Percentiles rank a stretch among this genome's conserved stretches.
Evolutionary conservation across 1,140 invertebrate species (phyloP).

Genomic region (Glomeris maerens): DNA sequence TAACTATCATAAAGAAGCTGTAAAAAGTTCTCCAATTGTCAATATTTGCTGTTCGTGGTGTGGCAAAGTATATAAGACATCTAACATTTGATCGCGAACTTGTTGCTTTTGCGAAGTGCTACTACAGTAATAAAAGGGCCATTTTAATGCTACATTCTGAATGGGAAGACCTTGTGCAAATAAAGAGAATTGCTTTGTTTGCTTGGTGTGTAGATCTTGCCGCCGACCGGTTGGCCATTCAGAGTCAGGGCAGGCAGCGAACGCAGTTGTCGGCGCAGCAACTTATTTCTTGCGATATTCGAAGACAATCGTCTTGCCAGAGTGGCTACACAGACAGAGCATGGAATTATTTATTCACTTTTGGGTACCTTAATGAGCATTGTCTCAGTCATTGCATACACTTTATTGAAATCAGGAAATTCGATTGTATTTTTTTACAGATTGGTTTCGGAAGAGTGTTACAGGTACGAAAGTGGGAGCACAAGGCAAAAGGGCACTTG

Average conservation of each 20-base stretch:
- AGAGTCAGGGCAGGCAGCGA: slow-evolving; percentile 57
- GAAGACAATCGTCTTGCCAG: slow-evolving; percentile 58
- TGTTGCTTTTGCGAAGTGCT: not conserved
- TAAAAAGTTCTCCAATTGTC: no score
- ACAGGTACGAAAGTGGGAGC: slow-evolving; percentile 38
- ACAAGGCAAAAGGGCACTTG: slow-evolving; percentile 36
- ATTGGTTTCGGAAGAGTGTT: slow-evolving; percentile 33
- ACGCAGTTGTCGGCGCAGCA: slow-evolving; percentile 64
- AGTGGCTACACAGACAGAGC: slow-evolving; percentile 79
- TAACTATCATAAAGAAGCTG: no score
- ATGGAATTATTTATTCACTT: slow-evolving; percentile 70
- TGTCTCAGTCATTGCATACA: not conserved
- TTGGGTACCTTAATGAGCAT: slow-evolving; percentile 44
- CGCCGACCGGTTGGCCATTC: slow-evolving; percentile 47
- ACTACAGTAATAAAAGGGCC: not conserved
- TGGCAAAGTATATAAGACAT: no score
- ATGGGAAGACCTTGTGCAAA: not conserved
- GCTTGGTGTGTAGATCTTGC: slow-evolving; percentile 25
- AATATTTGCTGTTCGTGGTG: not conserved
- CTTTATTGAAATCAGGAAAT: not conserved
- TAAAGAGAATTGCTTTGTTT: slow-evolving; percentile 3
- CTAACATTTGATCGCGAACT: no score
- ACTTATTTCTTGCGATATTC: slow-evolving; percentile 65
- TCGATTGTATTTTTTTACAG: slow-evolving; percentile 15
- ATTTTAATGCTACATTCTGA: not conserved